These are phyloP conservation scores for Diarsia rubi DNA, from an alignment of 2,888 invertebrate genomes.

Conservation along the genomic window DNA sequence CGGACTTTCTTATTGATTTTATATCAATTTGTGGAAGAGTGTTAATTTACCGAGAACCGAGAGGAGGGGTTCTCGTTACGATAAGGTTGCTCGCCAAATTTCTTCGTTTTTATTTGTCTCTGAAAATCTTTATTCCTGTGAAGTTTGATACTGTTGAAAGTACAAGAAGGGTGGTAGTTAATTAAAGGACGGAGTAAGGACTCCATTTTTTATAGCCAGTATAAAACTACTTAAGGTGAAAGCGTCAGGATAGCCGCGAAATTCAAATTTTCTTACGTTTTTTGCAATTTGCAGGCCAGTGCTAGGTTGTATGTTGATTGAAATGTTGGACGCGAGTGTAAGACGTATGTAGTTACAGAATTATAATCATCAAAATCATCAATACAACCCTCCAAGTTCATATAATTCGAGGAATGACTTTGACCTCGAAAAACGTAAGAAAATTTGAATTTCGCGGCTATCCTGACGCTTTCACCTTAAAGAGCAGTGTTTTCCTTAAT, in stretches of 20 bases:
- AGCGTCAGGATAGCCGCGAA: no score
- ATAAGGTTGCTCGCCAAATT: not conserved
- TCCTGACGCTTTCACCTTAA: no score
- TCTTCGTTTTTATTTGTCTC: constrained; percentile 19
- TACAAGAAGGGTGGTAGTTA: constrained; percentile 20
- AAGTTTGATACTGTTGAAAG: constrained; percentile 31
- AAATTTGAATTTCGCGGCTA: no score
- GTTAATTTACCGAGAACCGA: constrained; percentile 34
- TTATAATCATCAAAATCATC: no score
- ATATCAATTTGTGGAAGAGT: constrained; percentile 30
- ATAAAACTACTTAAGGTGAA: not conserved
- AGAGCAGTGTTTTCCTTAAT: not conserved
- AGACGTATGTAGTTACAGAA: no score
- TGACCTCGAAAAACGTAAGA: no score
- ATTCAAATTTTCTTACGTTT: no score
- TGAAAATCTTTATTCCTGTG: constrained; percentile 14
- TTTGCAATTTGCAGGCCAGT: no score
- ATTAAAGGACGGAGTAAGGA: constrained; percentile 7
- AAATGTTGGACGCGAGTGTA: no score
- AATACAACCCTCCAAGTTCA: no score
- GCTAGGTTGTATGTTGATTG: no score
- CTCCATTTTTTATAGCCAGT: not conserved
- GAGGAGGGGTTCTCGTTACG: constrained; percentile 20
- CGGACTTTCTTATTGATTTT: constrained; percentile 42
- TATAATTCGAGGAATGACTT: no score